Conservation (phyloP, 2,888 invertebrate species). For the Machimus atricapillus region DNA sequence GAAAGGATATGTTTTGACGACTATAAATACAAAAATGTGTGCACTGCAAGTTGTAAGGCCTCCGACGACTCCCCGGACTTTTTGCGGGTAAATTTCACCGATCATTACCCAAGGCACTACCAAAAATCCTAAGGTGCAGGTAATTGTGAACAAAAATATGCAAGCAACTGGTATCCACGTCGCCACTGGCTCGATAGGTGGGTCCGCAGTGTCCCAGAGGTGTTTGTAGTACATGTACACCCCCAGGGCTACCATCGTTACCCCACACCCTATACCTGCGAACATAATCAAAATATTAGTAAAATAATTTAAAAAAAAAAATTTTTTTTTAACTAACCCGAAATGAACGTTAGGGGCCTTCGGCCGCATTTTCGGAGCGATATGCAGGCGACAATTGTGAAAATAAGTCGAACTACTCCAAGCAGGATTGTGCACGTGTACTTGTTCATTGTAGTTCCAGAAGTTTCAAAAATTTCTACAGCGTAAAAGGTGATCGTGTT, state of each 20-base stretch:
- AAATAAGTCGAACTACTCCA: slow-evolving; percentile 68
- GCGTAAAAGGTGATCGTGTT: slow-evolving; percentile 75
- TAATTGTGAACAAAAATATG: slow-evolving; percentile 69
- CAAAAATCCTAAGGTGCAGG: slow-evolving; percentile 72
- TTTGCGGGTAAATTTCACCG: slow-evolving; percentile 75
- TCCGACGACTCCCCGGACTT: slow-evolving; percentile 72
- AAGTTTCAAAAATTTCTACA: slow-evolving; percentile 70
- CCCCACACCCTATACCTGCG: slow-evolving; percentile 68
- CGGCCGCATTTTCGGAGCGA: slow-evolving; percentile 69
- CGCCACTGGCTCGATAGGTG: slow-evolving; percentile 57
- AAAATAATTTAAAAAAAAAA: slow-evolving; percentile 48
- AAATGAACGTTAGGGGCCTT: slow-evolving; percentile 70
- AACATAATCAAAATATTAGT: neutral
- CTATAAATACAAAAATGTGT: slow-evolving; percentile 71
- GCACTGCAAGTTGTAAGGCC: slow-evolving; percentile 73
- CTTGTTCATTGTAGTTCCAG: slow-evolving; percentile 67
- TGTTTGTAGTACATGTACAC: slow-evolving; percentile 68
- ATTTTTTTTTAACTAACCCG: slow-evolving; percentile 59
- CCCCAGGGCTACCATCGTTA: slow-evolving; percentile 69
- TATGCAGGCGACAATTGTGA: slow-evolving; percentile 70
- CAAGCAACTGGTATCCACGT: slow-evolving; percentile 71
- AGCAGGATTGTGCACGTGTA: slow-evolving; percentile 69
- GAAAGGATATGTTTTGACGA: slow-evolving; percentile 72
- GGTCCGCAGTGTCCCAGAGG: slow-evolving; percentile 63
- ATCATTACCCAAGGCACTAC: slow-evolving; percentile 79